Evolutionary conservation across 2,113 vertebrate genomes (phyloP), one percentile per base, ranked within the genome.

Genomic region (Meriones unguiculatus): DNA sequence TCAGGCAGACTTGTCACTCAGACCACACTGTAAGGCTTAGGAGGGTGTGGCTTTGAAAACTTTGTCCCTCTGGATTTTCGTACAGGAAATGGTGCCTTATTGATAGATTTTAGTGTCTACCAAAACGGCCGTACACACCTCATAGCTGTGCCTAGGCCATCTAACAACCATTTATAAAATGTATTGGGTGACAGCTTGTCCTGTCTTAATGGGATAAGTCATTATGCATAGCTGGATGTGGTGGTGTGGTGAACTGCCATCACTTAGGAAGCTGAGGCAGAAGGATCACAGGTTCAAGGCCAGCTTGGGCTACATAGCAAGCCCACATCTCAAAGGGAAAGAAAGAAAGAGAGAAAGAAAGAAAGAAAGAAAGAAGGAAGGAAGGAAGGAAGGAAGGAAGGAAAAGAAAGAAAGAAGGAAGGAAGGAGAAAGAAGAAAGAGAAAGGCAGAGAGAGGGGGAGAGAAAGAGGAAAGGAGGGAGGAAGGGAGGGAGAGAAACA

Each of bases 171-270:
- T 28, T 64, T 28, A 15, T 22, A n/a, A 82, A 59, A 35, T n/a
- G 59, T 1, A 20, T 5, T 62, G 6, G n/a, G 15, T 38, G 80
- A 28, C 78, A 62, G 80, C 12, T 62, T 15, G 22, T 41, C n/a
- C 57, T 84, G 57, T 38, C 22, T 62, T 38, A 12, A 84, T 41
- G n/a, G 22, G 57, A 38, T 3, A 24, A 95, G 65, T 81, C 38
- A 1, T 35, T 12, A 0, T 24, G 78, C 32, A 57, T 8, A 38
- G 22, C 32, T 59, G 69, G n/a, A 52, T 38, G 14, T 30, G 24
- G 69, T 59, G 22, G 12, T 0, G 0, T 1, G 4, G 35, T 59
- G 24, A 30, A 59, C 32, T 0, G 1, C 17, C 2, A 3, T 13
- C 67, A 72, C 4, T 57, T 54, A 72, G 46, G n/a, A 72, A 14